A percentile compares a stretch with the other conserved stretches of the same genome.
Evolutionary conservation across 2,888 invertebrate species (phyloP).

Genomic region (Metellina segmentata): DNA sequence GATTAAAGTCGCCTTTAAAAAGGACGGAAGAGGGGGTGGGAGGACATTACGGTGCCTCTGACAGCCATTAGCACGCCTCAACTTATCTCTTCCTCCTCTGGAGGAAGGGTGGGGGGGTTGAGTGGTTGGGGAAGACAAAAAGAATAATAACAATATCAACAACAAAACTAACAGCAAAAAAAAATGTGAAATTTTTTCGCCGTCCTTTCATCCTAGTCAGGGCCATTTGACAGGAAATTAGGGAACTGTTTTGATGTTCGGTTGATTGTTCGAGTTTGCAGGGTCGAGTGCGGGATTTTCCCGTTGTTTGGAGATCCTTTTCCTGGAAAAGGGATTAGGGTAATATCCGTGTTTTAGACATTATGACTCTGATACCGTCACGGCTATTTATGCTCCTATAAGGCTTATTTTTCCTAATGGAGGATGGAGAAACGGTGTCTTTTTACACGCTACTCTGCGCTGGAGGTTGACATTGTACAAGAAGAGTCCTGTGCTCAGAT

Average conservation of each 20-base stretch:
- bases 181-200: background rate
- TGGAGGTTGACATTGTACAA: too few relatives aligned
- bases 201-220: background rate
- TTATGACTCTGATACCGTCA: background rate
- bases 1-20: slow-evolving; percentile 66
- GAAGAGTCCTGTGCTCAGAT: too few relatives aligned
- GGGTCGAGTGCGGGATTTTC: slow-evolving; percentile 18
- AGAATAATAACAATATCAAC: background rate
- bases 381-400: too few relatives aligned
- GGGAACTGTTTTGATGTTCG: slow-evolving; percentile 43
- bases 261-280: background rate
- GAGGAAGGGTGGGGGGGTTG: too few relatives aligned
- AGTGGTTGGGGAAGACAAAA: background rate
- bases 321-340: background rate
- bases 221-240: slow-evolving; percentile 39
- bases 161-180: slow-evolving; percentile 18
- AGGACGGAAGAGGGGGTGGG: slow-evolving; percentile 18
- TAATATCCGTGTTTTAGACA: background rate
- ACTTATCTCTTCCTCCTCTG: slow-evolving; percentile 12
- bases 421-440: too few relatives aligned
- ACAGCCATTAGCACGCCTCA: slow-evolving; percentile 68
- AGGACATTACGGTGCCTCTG: slow-evolving; percentile 46
- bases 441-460: too few relatives aligned
- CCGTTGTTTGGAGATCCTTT: background rate
- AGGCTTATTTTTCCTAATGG: too few relatives aligned